Evolutionary conservation across 2,888 invertebrate genomes (phyloP), one percentile per base, ranked within the genome.

Genomic region (Dusona sp.): DNA sequence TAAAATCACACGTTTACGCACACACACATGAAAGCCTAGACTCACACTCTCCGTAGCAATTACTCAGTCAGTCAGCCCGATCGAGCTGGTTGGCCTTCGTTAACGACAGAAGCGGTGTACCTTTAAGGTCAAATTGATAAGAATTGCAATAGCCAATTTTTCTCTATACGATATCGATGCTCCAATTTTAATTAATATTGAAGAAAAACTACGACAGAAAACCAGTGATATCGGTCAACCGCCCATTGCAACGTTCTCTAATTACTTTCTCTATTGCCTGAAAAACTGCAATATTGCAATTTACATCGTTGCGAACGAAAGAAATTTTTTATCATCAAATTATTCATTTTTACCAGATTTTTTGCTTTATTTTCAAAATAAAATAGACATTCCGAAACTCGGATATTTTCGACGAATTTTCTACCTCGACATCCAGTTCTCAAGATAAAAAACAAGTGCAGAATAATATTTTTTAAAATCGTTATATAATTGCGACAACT

Each of bases 121-220:
- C 88, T 89, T 91, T 90, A 90, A 92, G 92, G 92, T 92, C 91
- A 89, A 88, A 92, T 92, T 91, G 87, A 86, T 83, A 48, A 67
- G 42, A 75, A 70, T 67, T 25, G 11, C 51, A 19, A 65, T 51
- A 8, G 8, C 9, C 38, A 65, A 74, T 64, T 57, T 38, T 61
- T 33, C 13, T 75, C 51, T 29, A 42, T 16, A 0, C 25, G 25
- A 29, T 22, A n/a, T 61, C n/a, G 48, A 61, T 61, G 19, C 25
- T 36, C 1, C 9, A n/a, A 48, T 48, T 65, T 38, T 25, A 61
- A 61, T 61, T 7, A 61, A 61, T 13, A 54, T 54, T 7, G 51
- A 51, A 19, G 19, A 57, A 57, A 22, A 57, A 19, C 6, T 3
- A 19, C 36, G 19, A 64, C 33, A 7, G 6, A 19, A 64, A 64